A percentile compares a stretch with the other conserved stretches of the same genome.
These are phyloP conservation scores for Calonectris borealis DNA, from an alignment of 2,113 vertebrate genomes.

Conservation along the genomic window DNA sequence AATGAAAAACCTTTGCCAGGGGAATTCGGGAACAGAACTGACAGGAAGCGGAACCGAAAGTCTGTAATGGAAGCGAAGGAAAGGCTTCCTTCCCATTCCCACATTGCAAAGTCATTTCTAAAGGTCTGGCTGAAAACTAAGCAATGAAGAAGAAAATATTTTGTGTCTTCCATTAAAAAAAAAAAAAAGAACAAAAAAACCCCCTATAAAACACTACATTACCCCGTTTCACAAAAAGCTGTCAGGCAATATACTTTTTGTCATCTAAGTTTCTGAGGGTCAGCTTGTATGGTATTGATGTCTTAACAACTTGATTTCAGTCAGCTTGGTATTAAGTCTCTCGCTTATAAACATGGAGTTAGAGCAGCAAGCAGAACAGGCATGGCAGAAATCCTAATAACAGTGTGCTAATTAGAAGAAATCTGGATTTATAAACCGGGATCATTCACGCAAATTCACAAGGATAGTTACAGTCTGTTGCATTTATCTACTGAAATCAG, in stretches of 20 bases:
- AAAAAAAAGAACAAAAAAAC: neutral
- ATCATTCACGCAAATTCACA: neutral
- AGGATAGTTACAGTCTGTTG: neutral
- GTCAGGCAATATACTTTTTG: neutral
- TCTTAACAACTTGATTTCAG: neutral
- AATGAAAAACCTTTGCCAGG: neutral
- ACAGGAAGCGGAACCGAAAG: neutral
- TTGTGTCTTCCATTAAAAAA: neutral
- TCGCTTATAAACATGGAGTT: neutral
- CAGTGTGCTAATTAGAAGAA: neutral
- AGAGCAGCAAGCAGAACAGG: neutral
- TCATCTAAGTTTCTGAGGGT: neutral
- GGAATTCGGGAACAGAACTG: fast-evolving
- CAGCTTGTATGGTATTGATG: neutral
- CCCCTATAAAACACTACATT: neutral
- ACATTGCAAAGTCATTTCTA: neutral
- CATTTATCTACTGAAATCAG: neutral
- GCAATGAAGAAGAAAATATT: neutral
- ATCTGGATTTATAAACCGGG: neutral
- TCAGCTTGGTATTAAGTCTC: neutral
- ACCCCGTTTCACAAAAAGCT: neutral
- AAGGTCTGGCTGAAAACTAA: neutral
- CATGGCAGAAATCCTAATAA: neutral
- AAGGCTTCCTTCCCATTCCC: neutral
- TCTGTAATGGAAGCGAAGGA: neutral